phyloP scores from a whole-genome alignment of 1,140 invertebrate species.

The Drosophila albomicans region DNA sequence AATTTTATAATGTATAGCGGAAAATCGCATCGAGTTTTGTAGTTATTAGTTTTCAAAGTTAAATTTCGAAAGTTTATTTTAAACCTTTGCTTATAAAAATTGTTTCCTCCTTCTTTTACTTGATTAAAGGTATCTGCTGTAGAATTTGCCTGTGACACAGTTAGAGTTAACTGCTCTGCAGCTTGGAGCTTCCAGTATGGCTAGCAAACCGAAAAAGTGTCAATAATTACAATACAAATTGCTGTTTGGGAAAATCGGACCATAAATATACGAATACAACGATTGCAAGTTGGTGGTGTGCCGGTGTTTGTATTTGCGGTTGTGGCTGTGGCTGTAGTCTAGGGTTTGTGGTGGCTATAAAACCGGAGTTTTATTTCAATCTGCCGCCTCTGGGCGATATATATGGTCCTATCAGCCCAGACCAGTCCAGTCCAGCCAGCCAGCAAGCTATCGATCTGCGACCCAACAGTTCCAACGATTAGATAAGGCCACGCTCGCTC shows the following conservation, averaged over 20 bases:
- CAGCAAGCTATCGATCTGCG: constrained; percentile 69
- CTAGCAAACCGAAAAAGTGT: constrained; percentile 30
- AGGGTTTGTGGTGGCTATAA: constrained; percentile 64
- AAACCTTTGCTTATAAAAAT: too few species aligned
- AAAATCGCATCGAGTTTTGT: too few species aligned
- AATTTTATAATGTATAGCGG: too few species aligned
- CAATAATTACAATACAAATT: constrained; percentile 74
- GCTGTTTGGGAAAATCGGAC: constrained; percentile 61
- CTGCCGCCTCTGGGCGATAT: constrained; percentile 73
- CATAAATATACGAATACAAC: constrained; percentile 55
- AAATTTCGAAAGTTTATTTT: too few species aligned
- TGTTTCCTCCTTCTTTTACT: too few species aligned
- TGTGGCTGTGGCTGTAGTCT: neutral
- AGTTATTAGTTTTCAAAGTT: too few species aligned
- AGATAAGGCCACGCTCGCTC: constrained; percentile 55
- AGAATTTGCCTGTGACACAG: neutral
- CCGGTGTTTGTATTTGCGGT: neutral
- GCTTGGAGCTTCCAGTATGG: constrained; percentile 26
- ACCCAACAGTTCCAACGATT: constrained; percentile 66
- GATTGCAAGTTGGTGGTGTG: neutral
- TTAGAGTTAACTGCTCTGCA: neutral
- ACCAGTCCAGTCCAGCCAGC: constrained; percentile 1
- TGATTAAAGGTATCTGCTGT: too few species aligned
- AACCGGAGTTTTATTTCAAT: constrained; percentile 80
- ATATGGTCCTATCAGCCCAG: constrained; percentile 65